phyloP scores from a whole-genome alignment of 1,140 invertebrate species.

The Hermetia illucens region DNA sequence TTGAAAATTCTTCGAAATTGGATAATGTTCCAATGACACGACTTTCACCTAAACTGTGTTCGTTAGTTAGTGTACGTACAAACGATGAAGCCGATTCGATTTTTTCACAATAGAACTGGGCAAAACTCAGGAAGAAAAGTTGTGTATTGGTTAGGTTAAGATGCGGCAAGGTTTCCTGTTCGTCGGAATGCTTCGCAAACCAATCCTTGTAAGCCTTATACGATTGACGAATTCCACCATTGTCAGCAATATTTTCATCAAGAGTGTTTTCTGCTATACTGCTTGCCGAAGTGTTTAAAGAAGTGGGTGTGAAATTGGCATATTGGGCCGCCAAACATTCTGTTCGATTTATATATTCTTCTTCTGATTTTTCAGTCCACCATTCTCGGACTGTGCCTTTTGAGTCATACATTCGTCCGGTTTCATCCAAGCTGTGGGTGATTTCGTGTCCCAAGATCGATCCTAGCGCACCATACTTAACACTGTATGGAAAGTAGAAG shows the following conservation, averaged over 20 bases:
- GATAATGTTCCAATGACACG: constrained; percentile 80
- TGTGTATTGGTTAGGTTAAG: too few relatives aligned
- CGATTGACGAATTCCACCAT: constrained; percentile 67
- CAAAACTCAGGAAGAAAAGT: too few relatives aligned
- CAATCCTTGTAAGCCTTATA: constrained; percentile 36
- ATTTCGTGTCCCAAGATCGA: too few relatives aligned
- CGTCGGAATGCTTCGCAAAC: too few relatives aligned
- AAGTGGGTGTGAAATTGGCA: too few relatives aligned
- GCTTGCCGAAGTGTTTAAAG: too few relatives aligned
- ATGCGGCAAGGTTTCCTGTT: too few relatives aligned
- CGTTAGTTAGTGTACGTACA: too few relatives aligned
- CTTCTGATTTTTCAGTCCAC: constrained; percentile 19
- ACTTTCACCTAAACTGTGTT: constrained; percentile 63
- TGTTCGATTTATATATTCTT: constrained; percentile 41
- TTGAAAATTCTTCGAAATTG: constrained; percentile 78
- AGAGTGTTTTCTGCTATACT: constrained; percentile 41
- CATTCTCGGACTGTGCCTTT: constrained; percentile 44
- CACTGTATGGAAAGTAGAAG: too few relatives aligned
- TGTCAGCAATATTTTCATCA: constrained; percentile 75
- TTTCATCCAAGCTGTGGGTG: constrained; percentile 52
- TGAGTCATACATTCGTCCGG: neutral
- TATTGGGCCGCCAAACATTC: constrained; percentile 60
- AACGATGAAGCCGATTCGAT: neutral
- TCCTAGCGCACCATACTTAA: too few relatives aligned
- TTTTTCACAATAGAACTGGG: too few relatives aligned